phyloP scores from a whole-genome alignment of 2,113 vertebrate genomes.

The Pungitius pungitius region DNA sequence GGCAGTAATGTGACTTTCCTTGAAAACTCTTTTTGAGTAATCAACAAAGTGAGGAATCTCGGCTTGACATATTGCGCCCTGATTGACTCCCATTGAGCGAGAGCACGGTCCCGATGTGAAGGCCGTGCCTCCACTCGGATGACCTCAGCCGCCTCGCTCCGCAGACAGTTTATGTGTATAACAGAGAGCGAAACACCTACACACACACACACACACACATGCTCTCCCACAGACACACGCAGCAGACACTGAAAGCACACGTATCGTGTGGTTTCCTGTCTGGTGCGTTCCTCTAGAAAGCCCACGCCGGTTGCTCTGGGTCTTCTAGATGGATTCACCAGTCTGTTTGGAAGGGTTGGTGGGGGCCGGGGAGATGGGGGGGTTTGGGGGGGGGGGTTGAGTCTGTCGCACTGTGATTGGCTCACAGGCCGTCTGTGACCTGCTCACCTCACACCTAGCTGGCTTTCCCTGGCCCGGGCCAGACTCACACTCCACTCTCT shows the following conservation, averaged over 20 bases:
- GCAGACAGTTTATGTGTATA: conserved; percentile 64
- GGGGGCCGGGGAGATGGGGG: conserved; percentile 58
- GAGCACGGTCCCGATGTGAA: conserved; percentile 44
- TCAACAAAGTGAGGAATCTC: conserved; percentile 54
- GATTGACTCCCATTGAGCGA: conserved; percentile 56
- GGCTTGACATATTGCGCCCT: conserved; percentile 15
- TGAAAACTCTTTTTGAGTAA: conserved; percentile 40
- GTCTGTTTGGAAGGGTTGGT: conserved; percentile 68
- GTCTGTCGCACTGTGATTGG: conserved; percentile 46
- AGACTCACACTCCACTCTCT: conserved; percentile 43
- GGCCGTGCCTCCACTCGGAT: conserved; percentile 66
- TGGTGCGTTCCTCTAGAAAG: conserved; percentile 69
- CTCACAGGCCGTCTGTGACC: conserved; percentile 67
- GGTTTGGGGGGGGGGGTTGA: conserved; percentile 58
- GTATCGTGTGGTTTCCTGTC: conserved; percentile 79
- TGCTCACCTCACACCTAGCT: conserved; percentile 72
- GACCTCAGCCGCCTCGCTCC: conserved; percentile 71
- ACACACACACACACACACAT: background rate
- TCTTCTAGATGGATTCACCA: conserved; percentile 76
- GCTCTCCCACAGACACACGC: conserved; percentile 24
- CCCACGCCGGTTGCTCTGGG: conserved; percentile 67
- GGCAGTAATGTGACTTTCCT: conserved; percentile 31
- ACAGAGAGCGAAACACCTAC: conserved; percentile 72
- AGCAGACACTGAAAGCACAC: conserved; percentile 69
- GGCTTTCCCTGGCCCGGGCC: conserved; percentile 38